Percentiles rank a stretch among this genome's conserved stretches.
These are phyloP conservation scores for Troides helena DNA, from an alignment of 2,888 invertebrate species.

Conservation along the genomic window DNA sequence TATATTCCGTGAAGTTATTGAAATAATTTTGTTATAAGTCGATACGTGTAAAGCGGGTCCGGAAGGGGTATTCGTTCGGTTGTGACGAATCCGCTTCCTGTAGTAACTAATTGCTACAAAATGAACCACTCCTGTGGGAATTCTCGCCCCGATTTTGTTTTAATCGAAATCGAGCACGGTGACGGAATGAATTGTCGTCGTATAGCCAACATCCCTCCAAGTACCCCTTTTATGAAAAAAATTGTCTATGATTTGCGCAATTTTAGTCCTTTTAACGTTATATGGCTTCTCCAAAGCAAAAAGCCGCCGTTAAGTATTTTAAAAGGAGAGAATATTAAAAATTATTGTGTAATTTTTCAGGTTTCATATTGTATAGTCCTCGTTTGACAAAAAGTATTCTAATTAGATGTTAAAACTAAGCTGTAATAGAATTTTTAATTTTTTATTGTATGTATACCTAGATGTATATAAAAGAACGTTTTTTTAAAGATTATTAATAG, in stretches of 20 bases:
- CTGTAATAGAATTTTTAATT: background rate
- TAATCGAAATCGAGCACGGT: constrained; percentile 60
- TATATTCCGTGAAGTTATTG: background rate
- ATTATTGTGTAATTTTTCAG: constrained; percentile 17
- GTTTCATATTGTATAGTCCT: constrained; percentile 21
- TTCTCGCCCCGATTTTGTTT: constrained; percentile 66
- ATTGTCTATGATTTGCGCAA: constrained; percentile 1
- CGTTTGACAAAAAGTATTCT: background rate
- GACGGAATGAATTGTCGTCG: constrained; percentile 43
- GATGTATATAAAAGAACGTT: background rate
- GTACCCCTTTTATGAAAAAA: constrained; percentile 17
- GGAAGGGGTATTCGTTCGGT: constrained; percentile 75
- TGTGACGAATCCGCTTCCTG: constrained; percentile 74
- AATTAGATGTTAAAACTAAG: background rate
- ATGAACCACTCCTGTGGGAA: constrained; percentile 71
- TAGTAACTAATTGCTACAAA: constrained; percentile 79
- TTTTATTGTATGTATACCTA: background rate
- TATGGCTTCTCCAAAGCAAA: constrained; percentile 9
- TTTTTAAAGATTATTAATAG: background rate
- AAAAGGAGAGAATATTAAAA: constrained; percentile 10
- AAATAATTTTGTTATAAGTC: constrained; percentile 28
- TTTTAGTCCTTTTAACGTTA: constrained; percentile 13
- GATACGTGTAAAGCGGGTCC: constrained; percentile 40
- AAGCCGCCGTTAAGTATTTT: constrained; percentile 14
- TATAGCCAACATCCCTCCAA: constrained; percentile 34